Conservation (phyloP, 2,797 vertebrate genomes). For the Synanceia verrucosa region DNA sequence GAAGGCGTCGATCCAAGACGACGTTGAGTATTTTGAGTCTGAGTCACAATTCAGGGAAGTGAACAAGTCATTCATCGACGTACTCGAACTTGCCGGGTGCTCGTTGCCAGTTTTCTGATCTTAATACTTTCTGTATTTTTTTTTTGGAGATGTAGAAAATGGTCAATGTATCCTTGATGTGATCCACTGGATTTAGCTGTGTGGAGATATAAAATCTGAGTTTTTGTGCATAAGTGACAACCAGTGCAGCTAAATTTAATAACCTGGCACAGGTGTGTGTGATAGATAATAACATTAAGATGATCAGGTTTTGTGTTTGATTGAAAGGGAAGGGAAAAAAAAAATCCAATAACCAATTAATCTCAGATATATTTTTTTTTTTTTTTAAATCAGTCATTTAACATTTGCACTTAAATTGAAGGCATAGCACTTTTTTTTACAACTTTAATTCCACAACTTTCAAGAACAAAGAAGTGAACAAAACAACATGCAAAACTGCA, state of each 20-base stretch:
- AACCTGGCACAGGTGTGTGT: background rate
- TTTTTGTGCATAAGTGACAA: background rate
- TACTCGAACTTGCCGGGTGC: background rate
- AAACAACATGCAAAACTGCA: no score
- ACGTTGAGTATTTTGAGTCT: slow-evolving; percentile 30
- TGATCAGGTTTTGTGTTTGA: background rate
- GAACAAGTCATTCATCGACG: slow-evolving; percentile 47
- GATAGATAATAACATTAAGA: background rate
- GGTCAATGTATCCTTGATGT: background rate
- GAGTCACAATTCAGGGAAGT: slow-evolving; percentile 53
- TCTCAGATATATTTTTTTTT: no score
- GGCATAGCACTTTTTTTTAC: no score
- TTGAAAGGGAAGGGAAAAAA: background rate
- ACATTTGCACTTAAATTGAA: no score
- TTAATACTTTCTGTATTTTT: background rate
- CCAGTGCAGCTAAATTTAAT: no score
- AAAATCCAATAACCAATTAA: no score
- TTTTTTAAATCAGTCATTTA: no score
- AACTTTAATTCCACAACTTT: no score
- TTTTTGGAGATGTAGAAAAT: background rate
- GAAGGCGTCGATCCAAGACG: background rate
- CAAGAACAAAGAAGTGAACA: no score
- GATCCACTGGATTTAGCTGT: background rate
- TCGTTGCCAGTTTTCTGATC: background rate
- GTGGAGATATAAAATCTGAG: background rate